These are phyloP conservation scores for Parazoanthus darwini DNA, from an alignment of 92 coral and sea anemone genomes.

Conservation along the genomic window DNA sequence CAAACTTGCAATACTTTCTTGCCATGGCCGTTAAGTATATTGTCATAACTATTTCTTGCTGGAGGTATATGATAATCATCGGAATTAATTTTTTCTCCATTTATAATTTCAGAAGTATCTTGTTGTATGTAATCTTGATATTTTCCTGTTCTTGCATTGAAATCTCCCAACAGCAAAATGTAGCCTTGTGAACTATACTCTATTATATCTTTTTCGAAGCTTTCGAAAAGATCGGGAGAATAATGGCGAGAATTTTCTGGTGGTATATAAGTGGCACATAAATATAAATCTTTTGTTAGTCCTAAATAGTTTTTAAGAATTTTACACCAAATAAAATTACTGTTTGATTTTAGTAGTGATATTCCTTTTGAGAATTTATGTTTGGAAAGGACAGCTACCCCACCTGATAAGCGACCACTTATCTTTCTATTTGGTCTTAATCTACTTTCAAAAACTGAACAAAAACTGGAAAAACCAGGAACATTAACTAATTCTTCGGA, in stretches of 20 bases:
- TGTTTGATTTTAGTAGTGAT: not conserved
- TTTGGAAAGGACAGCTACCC: slow-evolving; percentile 33
- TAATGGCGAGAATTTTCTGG: slow-evolving; percentile 34
- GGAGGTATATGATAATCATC: not conserved
- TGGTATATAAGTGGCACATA: slow-evolving; percentile 33
- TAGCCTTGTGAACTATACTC: not conserved
- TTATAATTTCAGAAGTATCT: not conserved
- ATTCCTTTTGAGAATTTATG: not conserved
- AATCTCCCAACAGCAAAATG: slow-evolving; percentile 28
- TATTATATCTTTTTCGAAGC: slow-evolving; percentile 6
- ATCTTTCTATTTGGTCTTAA: not conserved
- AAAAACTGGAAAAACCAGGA: slow-evolving; percentile 12
- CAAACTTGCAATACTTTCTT: slow-evolving; percentile 49
- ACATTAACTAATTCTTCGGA: not conserved
- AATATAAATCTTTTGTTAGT: not conserved
- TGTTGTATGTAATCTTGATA: slow-evolving; percentile 17
- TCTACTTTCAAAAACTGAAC: not conserved
- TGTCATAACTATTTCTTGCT: slow-evolving; percentile 51
- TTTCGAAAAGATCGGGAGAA: slow-evolving; percentile 22
- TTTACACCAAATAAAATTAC: not conserved
- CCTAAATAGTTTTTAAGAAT: not conserved
- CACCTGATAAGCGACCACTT: slow-evolving; percentile 29
- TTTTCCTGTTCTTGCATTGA: slow-evolving; percentile 38
- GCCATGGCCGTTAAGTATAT: slow-evolving; percentile 43
- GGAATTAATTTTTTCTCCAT: not conserved